A percentile compares a stretch with the other conserved stretches of the same genome.
These are phyloP conservation scores for Tenebrosternarchus preto DNA, from an alignment of 2,113 vertebrate species.

Conservation along the genomic window DNA sequence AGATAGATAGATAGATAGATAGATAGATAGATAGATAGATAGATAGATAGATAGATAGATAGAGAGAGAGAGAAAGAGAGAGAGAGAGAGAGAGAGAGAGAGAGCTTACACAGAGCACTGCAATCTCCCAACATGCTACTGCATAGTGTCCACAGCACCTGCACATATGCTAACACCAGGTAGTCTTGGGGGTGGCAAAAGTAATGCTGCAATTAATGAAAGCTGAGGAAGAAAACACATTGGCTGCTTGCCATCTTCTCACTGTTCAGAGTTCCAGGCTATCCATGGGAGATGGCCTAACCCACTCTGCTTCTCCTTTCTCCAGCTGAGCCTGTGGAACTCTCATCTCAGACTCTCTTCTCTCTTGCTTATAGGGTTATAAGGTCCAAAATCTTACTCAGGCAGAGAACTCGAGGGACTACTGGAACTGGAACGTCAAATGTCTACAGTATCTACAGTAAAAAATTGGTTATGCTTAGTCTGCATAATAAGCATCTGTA, in stretches of 20 bases:
- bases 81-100: constrained; percentile 14
- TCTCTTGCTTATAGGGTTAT: background rate
- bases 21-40: background rate
- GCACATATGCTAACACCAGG: constrained; percentile 52
- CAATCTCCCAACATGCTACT: constrained; percentile 1
- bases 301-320: constrained; percentile 28
- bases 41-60: background rate
- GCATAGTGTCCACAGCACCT: constrained; percentile 27
- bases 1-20: no score
- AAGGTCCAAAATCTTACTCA: background rate
- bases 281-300: constrained; percentile 26
- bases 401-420: background rate
- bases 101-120: background rate
- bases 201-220: constrained; percentile 50
- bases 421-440: no score
- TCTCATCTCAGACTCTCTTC: constrained; percentile 13
- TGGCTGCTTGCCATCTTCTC: constrained; percentile 38
- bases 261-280: constrained; percentile 21
- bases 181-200: constrained; percentile 37
- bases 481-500: background rate
- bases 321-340: constrained; percentile 29
- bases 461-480: no score
- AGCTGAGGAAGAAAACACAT: constrained; percentile 38
- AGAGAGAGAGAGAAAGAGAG: background rate
- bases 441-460: no score